Evolutionary conservation across 1,140 invertebrate genomes (phyloP), one percentile per base, ranked within the genome.

Genomic region (Atta texana): DNA sequence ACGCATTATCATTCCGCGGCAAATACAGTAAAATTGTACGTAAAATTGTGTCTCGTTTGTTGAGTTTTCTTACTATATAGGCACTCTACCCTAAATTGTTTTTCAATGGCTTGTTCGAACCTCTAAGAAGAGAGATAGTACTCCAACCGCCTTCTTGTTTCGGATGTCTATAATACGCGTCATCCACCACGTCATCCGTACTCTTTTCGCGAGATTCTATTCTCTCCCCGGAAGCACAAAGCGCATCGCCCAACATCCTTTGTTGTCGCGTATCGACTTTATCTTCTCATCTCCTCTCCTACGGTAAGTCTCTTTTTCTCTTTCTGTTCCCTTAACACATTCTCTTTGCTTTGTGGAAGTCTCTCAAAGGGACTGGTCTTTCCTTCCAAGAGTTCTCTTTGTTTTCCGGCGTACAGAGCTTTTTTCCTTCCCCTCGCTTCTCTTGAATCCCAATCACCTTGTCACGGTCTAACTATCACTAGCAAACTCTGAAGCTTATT

Each of bases 151-250:
- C 76, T 76, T 87, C 84, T 85, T 91, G 84, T 90, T 88, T 85
- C 88, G 71, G 89, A 91, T 92, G 84, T 88, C 87, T 80, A 88
- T 88, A 86, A 90, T 92, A 87, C 88, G 61, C 72, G 74, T 89
- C 89, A 89, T 75, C 66, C 78, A 49, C 64, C 61, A 12, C 72
- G 66, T 68, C 87, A 81, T 69, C 57, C 80, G 24, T 34, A 49
- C 78, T 81, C 21, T 53, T 84, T 55, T 12, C 34, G 14, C 64
- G 21, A 75, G 87, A 71, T 88, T 91, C 87, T 91, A 89, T 87
- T 90, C 85, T 80, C 72, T 80, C 90, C 61, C 76, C 68, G 76
- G 61, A 76, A 72, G 85, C 74, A 92, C 92, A 92, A 93, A 92
- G 92, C 90, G 71, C 87, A 92, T 90, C 90, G 78, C 80, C 87